A percentile compares a stretch with the other conserved stretches of the same genome.
Conservation (phyloP, 2,113 vertebrate genomes). For the Aspidoscelis tigris region DNA sequence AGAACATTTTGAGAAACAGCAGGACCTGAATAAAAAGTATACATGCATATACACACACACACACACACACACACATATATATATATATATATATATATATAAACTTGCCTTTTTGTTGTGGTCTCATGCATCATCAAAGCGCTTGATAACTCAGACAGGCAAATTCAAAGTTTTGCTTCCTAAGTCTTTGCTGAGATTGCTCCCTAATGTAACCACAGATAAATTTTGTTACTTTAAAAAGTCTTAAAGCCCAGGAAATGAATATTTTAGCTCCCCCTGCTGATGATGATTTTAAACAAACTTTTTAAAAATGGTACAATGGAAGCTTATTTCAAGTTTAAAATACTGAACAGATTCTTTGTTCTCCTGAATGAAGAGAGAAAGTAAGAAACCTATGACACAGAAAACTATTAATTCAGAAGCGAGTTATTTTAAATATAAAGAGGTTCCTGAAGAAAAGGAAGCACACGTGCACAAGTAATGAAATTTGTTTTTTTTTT, state of each 20-base stretch:
- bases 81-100: neutral
- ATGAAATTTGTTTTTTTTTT: no score
- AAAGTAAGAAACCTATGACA: neutral
- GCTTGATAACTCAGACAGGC: neutral
- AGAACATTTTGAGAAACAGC: neutral
- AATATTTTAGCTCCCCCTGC: slow-evolving; percentile 19
- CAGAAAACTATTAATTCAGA: neutral
- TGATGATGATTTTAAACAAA: neutral
- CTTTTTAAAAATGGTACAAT: neutral
- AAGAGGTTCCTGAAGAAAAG: neutral
- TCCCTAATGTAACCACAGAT: neutral
- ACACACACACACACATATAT: no score
- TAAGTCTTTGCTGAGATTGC: neutral
- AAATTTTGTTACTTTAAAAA: neutral
- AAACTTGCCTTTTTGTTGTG: slow-evolving; percentile 16
- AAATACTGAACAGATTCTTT: neutral
- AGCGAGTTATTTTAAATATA: neutral
- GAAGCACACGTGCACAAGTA: no score
- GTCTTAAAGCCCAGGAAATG: neutral
- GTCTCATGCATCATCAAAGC: neutral
- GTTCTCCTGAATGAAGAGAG: neutral
- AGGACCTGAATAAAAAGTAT: slow-evolving; percentile 1
- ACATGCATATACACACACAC: no score
- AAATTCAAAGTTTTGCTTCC: neutral
- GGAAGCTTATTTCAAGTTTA: neutral